Base-by-base conservation (phyloP, 2,113 vertebrate genomes). In the Perca schrenkii region DNA sequence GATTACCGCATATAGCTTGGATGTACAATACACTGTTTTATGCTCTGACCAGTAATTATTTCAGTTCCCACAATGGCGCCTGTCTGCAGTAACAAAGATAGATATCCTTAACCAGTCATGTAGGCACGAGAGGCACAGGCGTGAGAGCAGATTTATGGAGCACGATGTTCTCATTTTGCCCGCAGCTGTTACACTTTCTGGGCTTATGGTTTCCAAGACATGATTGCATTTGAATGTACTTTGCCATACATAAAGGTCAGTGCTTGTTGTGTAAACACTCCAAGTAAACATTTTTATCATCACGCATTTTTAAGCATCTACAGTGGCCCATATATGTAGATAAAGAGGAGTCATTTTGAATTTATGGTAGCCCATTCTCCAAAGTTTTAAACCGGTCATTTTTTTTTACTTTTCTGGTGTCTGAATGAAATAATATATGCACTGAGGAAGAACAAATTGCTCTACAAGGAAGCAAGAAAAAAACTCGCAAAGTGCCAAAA, bases 141-240 rank as follows among this genome's bases (percentile, higher is more conserved):
- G 3, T 57, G 58, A 68, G 74, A 62, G 69, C 56, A 80, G 68
- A 87, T 84, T 82, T 79, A 60, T 81, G 61, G 47, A 53, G 77
- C 76, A 63, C 6, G 16, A 64, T 61, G 69, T 74, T 74, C 46
- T 46, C 28, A 67, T 86, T 82, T 74, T 47, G 77, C 88, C 69
- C 1, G 46, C 80, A 86, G 92, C 81, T 15, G 8, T 84, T 89
- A 52, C 66, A 47, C 65, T 89, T 89, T 87, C 80, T 85, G 84
- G 73, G 15, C 61, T 56, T 12, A 4, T 72, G 77, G 77, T 63
- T 87, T 86, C 56, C 43, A 19, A 80, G 84, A 89, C 77, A 57
- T 84, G 87, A 91, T 87, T 85, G 70, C 68, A 80, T 79, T 54
- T 86, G 86, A 82, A 77, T 57, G 77, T 16, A 52, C 57, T 52